Base-by-base conservation (phyloP, 2,797 vertebrate genomes). In the Corythornis leucogaster region DNA sequence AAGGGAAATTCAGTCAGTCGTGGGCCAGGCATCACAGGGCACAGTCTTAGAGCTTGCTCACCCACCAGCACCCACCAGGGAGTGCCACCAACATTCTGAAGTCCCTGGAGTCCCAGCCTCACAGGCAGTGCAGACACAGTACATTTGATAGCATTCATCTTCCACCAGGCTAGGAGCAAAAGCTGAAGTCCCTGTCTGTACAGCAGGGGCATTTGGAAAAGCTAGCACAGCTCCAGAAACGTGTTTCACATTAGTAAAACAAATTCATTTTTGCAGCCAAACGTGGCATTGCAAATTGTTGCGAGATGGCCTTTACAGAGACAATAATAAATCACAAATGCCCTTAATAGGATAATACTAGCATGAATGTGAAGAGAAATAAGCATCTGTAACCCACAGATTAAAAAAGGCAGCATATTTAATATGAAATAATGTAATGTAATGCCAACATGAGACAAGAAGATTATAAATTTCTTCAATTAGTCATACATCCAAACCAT, bases 401-500 rank as follows among this genome's bases (percentile, higher is more conserved):
- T 96, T 96, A 96, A 96, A 94, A 92, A 84, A 80, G 81, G 85
- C 79, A 86, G 77, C 48, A 31, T 86, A 85, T 92, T 96, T 96
- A 95, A 95, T 92, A 96, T n/a, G 80, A 88, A 93, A 92, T 61
- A 89, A 95, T 93, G 91, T 75, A 89, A 92, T 92, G 87, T 92
- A 93, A 95, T 85, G 87, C 77, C 89, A 94, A 95, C 90, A 78
- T 2, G 35, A 95, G 92, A 94, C n/a, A 5, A 79, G 82, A 90
- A 94, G 95, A 96, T 95, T 93, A 95, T 84, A 93, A 80, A 95
- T 96, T 95, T 92, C 87, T 92, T 85, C 94, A 95, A 95, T 96
- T 97, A 96, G 93, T 96, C 92, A 96, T 90, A 96, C 64, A 92
- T 81, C 51, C 67, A 92, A 94, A 94, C 24, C 81, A 66, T 90